phyloP scores from a whole-genome alignment of 2,888 invertebrate genomes.

The Cephus nigrinus region DNA sequence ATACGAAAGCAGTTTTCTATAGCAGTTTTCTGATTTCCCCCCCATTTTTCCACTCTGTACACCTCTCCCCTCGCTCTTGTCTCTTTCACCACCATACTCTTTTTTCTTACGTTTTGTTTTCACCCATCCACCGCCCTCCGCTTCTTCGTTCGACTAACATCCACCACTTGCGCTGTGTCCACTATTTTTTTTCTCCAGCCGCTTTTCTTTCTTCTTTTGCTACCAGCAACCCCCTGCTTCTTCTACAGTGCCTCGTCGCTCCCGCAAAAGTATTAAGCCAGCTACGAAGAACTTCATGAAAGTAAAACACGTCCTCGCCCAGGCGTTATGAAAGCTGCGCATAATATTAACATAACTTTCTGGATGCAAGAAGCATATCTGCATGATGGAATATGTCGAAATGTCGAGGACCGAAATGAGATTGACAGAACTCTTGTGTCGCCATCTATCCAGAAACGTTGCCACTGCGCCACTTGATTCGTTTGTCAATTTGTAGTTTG shows the following conservation, averaged over 20 bases:
- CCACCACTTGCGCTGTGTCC: background rate
- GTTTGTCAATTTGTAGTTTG: background rate
- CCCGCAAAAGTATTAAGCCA: constrained; percentile 38
- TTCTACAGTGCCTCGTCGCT: background rate
- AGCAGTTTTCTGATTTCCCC: background rate
- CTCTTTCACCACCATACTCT: background rate
- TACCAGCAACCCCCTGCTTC: background rate
- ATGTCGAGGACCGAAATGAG: constrained; percentile 35
- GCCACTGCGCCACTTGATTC: background rate
- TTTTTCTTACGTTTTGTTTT: background rate
- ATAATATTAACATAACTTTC: constrained; percentile 49
- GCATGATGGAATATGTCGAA: constrained; percentile 46
- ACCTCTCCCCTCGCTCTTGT: background rate
- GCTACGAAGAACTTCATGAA: constrained; percentile 45
- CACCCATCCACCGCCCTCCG: too few species aligned
- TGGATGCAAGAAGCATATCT: constrained; percentile 39
- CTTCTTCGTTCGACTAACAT: background rate
- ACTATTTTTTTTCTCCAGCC: background rate
- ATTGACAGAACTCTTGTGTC: constrained; percentile 46
- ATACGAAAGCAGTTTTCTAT: background rate
- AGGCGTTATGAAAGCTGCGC: constrained; percentile 44
- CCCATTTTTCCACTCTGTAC: too few species aligned
- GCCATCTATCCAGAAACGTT: constrained; percentile 20
- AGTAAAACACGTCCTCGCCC: constrained; percentile 43
- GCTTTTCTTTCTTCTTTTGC: constrained; percentile 26